phyloP scores from a whole-genome alignment of 2,888 invertebrate species.

The Tachina grossa region DNA sequence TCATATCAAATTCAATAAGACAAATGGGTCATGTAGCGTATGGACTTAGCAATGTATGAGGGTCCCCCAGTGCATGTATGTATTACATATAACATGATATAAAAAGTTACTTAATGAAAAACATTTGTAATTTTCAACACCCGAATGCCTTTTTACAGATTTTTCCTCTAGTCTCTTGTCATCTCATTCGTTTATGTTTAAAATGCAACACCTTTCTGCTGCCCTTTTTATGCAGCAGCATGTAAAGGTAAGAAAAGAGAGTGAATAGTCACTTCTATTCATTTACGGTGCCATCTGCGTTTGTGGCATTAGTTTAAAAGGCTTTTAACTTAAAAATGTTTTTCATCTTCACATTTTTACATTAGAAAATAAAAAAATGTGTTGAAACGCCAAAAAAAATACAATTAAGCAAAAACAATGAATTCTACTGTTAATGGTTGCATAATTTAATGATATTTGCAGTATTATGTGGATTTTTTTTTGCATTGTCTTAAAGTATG shows the following conservation, averaged over 20 bases:
- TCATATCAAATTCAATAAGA: no score
- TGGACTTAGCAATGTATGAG: no score
- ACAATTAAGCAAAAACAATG: slow-evolving; percentile 36
- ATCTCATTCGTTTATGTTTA: neutral
- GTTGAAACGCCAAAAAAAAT: slow-evolving; percentile 4
- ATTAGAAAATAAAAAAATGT: neutral
- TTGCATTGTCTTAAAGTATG: neutral
- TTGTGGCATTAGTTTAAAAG: slow-evolving; percentile 69
- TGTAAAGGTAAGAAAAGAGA: neutral
- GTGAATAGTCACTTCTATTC: neutral
- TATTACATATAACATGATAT: no score
- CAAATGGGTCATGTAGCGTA: no score
- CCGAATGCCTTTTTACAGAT: neutral
- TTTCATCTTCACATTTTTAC: slow-evolving; percentile 53
- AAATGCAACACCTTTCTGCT: neutral
- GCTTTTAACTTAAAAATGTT: slow-evolving; percentile 64
- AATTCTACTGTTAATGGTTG: slow-evolving; percentile 67
- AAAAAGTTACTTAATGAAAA: neutral
- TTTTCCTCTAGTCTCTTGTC: neutral
- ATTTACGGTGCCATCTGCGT: slow-evolving; percentile 61
- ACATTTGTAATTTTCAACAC: neutral
- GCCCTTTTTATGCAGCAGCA: slow-evolving; percentile 7
- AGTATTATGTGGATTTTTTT: slow-evolving; percentile 6
- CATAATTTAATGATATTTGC: slow-evolving; percentile 69
- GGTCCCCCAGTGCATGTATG: no score